These are phyloP conservation scores for Napeogenes sylphis DNA, from an alignment of 2,888 invertebrate genomes.

Conservation along the genomic window DNA sequence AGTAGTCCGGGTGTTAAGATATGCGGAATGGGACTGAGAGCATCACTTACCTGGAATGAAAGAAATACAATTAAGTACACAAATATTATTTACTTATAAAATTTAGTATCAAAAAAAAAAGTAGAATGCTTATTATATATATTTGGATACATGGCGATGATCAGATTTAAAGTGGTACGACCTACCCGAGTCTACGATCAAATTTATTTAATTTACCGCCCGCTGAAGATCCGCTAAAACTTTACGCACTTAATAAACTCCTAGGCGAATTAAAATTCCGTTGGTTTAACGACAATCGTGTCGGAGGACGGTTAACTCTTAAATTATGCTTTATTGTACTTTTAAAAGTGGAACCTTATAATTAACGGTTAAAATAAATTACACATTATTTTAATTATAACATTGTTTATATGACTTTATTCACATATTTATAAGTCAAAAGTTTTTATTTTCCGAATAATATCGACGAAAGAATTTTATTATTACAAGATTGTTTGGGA, in stretches of 20 bases:
- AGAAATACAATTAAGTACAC: conserved; percentile 21
- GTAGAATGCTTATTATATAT: conserved; percentile 7
- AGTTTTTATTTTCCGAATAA: no score
- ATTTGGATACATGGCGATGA: conserved; percentile 46
- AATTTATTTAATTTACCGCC: conserved; percentile 71
- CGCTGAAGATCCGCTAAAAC: conserved; percentile 62
- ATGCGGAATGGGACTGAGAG: conserved; percentile 16
- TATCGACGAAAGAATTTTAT: no score
- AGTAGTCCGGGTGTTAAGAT: conserved; percentile 20
- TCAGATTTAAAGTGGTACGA: conserved; percentile 51
- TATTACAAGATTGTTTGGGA: no score
- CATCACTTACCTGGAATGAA: conserved; percentile 58
- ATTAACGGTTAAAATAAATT: no score
- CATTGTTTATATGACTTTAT: no score
- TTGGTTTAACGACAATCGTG: conserved; percentile 72
- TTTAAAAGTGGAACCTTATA: neutral
- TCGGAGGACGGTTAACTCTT: conserved; percentile 66
- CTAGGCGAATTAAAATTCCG: conserved; percentile 73
- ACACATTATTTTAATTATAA: no score
- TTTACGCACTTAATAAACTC: conserved; percentile 77
- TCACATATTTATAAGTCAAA: no score
- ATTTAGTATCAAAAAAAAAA: conserved; percentile 5
- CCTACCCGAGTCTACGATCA: conserved; percentile 50
- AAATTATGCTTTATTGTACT: conserved; percentile 4
- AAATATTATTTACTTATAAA: conserved; percentile 8